Conservation (phyloP, 2,888 invertebrate species). For the Hedychridium roseum region DNA sequence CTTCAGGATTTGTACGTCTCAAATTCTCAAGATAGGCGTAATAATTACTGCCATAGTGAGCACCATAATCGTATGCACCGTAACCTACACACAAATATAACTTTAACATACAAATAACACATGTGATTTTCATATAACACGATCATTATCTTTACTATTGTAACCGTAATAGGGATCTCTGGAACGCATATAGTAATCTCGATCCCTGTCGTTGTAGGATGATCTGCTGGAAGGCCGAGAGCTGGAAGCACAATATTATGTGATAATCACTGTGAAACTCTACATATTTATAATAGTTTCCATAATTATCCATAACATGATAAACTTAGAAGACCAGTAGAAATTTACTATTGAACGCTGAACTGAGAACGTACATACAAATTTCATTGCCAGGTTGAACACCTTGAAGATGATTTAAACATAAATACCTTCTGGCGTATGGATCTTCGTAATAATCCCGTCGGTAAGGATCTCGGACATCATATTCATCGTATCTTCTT, state of each 20-base stretch:
- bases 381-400: no score
- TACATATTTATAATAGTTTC: conserved; percentile 1
- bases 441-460: conserved; percentile 59
- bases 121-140: no score
- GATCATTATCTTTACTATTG: conserved; percentile 49
- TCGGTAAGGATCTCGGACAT: conserved; percentile 51
- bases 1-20: conserved; percentile 79
- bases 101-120: no score
- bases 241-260: conserved; percentile 25
- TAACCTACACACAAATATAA: conserved; percentile 38
- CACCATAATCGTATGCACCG: conserved; percentile 51
- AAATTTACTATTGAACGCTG: no score
- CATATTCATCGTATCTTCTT: conserved; percentile 57
- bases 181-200: conserved; percentile 53
- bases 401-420: neutral
- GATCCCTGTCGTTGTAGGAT: conserved; percentile 60
- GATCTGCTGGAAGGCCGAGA: conserved; percentile 62
- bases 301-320: no score
- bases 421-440: conserved; percentile 50
- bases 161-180: conserved; percentile 58
- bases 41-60: conserved; percentile 60
- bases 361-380: no score
- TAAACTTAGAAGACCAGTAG: no score
- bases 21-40: conserved; percentile 82
- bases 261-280: neutral